Conservation (phyloP, 2,888 invertebrate genomes). For the Agrochola lota region DNA sequence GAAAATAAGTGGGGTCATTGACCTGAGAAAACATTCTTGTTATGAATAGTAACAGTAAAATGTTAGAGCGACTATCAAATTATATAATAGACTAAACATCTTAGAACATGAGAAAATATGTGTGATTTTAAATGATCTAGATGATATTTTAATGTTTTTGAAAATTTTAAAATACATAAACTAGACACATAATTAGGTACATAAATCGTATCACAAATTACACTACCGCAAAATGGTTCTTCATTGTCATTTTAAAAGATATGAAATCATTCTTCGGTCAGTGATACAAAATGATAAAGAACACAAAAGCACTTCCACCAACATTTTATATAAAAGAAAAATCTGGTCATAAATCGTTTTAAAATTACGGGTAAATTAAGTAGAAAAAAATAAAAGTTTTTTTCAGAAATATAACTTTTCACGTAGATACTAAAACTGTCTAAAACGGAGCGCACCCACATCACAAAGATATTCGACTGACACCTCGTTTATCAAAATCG, state of each 20-base stretch:
- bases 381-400: not conserved
- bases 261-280: not conserved
- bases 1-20: conserved; percentile 20
- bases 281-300: not conserved
- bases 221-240: not conserved
- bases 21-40: conserved; percentile 15
- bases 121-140: conserved; percentile 16
- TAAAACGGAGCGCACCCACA: conserved; percentile 24
- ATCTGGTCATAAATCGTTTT: not conserved
- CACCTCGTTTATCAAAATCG: conserved; percentile 53
- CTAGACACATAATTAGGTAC: not conserved
- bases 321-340: not conserved
- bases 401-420: not conserved
- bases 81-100: conserved; percentile 39
- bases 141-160: conserved; percentile 21
- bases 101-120: not conserved
- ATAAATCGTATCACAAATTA: conserved; percentile 46
- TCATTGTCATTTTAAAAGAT: conserved; percentile 7
- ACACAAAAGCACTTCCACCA: not conserved
- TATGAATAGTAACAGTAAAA: conserved; percentile 5
- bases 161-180: not conserved
- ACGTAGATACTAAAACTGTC: conserved; percentile 14
- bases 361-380: not conserved
- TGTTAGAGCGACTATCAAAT: conserved; percentile 1
- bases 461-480: conserved; percentile 32